A percentile compares a stretch with the other conserved stretches of the same genome.
Conservation (phyloP, 2,888 invertebrate genomes). For the Xanthorhoe designata region DNA sequence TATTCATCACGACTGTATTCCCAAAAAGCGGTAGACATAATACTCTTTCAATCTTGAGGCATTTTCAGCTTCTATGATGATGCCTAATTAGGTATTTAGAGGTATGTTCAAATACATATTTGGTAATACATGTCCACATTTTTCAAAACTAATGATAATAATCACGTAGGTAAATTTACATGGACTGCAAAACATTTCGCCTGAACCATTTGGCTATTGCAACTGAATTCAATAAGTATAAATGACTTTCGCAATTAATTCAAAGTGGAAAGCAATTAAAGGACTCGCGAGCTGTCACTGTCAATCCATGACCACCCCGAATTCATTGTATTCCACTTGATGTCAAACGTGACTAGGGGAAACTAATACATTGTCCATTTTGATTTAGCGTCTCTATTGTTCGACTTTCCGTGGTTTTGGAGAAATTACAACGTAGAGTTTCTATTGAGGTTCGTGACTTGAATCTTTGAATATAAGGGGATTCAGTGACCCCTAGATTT, state of each 20-base stretch:
- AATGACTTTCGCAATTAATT: conserved; percentile 37
- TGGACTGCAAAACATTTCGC: no score
- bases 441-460: conserved; percentile 23
- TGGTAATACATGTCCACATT: no score
- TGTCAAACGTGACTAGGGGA: conserved; percentile 72
- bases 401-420: conserved; percentile 46
- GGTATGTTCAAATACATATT: no score
- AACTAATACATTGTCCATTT: conserved; percentile 64
- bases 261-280: conserved; percentile 64
- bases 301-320: conserved; percentile 73
- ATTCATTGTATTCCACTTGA: conserved; percentile 72
- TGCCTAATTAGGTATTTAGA: no score
- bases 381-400: conserved; percentile 67
- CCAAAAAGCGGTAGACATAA: no score
- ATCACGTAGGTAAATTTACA: no score
- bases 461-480: conserved; percentile 7
- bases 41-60: no score
- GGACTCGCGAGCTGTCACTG: conserved; percentile 64
- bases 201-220: background rate
- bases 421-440: conserved; percentile 31
- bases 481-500: conserved; percentile 5
- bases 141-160: no score
- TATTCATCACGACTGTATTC: no score
- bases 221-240: conserved; percentile 9
- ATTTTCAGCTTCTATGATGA: no score